A percentile compares a stretch with the other conserved stretches of the same genome.
phyloP scores from a whole-genome alignment of 2,888 invertebrate species.

The Euproctis similis region DNA sequence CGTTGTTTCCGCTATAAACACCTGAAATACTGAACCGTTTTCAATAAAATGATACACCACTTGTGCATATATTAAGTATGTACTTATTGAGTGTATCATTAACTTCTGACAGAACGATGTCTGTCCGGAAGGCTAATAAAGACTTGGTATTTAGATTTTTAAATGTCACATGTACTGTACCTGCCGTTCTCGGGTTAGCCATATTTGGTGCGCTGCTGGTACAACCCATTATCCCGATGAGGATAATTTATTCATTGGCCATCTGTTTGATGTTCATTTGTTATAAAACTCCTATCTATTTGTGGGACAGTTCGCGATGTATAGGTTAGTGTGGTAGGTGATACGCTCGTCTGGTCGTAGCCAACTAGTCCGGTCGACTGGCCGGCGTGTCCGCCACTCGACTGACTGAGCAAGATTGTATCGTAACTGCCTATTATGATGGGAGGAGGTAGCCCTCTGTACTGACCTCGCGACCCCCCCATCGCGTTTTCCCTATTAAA shows the following conservation, averaged over 20 bases:
- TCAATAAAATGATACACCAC: too few relatives aligned
- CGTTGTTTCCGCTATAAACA: too few relatives aligned
- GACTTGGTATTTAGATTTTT: too few relatives aligned
- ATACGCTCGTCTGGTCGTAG: constrained; percentile 40
- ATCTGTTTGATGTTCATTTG: constrained; percentile 20
- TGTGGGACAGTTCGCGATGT: constrained; percentile 13
- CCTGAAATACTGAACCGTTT: too few relatives aligned
- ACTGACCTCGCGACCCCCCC: constrained; percentile 75
- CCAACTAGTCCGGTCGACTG: constrained; percentile 52
- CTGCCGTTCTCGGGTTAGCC: constrained; percentile 42
- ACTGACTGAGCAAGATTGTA: constrained; percentile 51
- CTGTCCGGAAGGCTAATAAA: too few relatives aligned
- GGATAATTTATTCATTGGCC: constrained; percentile 19
- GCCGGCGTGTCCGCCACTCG: constrained; percentile 27
- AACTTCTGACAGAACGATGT: too few relatives aligned
- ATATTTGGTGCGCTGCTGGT: constrained; percentile 62
- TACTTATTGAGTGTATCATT: too few relatives aligned
- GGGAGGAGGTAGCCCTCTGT: constrained; percentile 66
- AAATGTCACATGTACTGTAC: constrained; percentile 36
- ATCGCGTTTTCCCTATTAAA: constrained; percentile 73
- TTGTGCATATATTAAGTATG: too few relatives aligned
- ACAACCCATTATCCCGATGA: constrained; percentile 58
- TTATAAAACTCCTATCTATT: constrained; percentile 14
- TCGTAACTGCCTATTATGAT: constrained; percentile 57
- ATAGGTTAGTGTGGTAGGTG: constrained; percentile 15